Evolutionary conservation across 1,140 invertebrate genomes (phyloP).

Genomic region (Anastrepha obliqua): DNA sequence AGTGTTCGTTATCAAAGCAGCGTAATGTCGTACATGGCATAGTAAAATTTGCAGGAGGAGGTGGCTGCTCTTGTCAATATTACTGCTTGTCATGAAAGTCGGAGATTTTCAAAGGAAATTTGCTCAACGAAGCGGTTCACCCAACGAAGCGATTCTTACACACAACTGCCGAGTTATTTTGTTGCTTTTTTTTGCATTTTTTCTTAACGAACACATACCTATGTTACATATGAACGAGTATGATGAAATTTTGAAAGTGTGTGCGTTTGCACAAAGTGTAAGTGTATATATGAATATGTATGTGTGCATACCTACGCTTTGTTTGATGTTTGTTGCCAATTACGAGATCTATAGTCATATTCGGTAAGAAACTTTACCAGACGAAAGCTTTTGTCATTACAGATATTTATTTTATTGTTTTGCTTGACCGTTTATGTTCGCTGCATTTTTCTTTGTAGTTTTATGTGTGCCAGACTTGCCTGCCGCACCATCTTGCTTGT

Average conservation of each 20-base stretch:
- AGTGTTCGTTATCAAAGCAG: background rate
- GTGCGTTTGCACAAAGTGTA: background rate
- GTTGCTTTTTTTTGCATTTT: background rate
- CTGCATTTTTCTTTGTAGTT: too few species aligned
- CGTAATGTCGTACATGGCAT: background rate
- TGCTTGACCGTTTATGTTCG: too few species aligned
- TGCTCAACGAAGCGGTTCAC: conserved; percentile 19
- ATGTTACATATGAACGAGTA: too few species aligned
- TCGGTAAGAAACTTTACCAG: too few species aligned
- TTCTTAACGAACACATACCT: too few species aligned
- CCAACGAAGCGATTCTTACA: conserved; percentile 10
- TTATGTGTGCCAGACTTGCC: too few species aligned
- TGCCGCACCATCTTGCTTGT: too few species aligned
- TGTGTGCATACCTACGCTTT: background rate
- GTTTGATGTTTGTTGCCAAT: too few species aligned
- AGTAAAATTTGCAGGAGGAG: background rate
- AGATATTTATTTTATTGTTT: too few species aligned
- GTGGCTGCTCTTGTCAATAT: conserved; percentile 33
- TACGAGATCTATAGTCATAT: too few species aligned
- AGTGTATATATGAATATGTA: too few species aligned
- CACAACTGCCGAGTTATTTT: background rate
- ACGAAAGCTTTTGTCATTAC: too few species aligned
- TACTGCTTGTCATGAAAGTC: conserved; percentile 36
- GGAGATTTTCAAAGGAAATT: conserved; percentile 31
- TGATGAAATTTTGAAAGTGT: background rate